A percentile compares a stretch with the other conserved stretches of the same genome.
phyloP scores from a whole-genome alignment of 2,797 vertebrate genomes.

The Ciconia nigra region DNA sequence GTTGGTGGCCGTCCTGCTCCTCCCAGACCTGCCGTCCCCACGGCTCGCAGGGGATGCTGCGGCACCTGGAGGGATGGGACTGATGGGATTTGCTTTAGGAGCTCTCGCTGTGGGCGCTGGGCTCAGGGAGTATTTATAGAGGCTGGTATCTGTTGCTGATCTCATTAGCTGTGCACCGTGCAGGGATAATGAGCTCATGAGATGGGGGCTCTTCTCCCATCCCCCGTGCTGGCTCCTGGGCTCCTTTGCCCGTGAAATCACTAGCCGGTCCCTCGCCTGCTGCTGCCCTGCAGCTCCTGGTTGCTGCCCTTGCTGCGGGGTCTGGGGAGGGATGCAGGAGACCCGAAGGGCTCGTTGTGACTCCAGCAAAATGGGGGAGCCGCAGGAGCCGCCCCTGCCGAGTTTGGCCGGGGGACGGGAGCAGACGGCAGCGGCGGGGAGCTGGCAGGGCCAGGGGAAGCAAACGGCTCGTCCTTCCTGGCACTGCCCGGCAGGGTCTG shows the following conservation, averaged over 20 bases:
- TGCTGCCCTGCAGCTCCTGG: not conserved
- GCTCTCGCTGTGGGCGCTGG: not conserved
- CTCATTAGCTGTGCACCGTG: not conserved
- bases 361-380: not conserved
- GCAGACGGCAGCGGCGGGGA: not conserved
- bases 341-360: not conserved
- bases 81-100: not conserved
- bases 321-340: not conserved
- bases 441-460: not conserved
- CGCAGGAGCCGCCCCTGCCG: not conserved
- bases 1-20: not conserved
- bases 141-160: not conserved
- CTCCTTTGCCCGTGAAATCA: not conserved
- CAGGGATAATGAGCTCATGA: not conserved
- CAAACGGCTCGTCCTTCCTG: not conserved
- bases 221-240: not conserved
- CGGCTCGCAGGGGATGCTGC: accelerated
- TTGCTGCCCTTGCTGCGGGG: not conserved
- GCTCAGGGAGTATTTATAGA: not conserved
- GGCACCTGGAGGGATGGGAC: not conserved
- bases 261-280: too few relatives aligned
- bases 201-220: not conserved
- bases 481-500: not conserved
- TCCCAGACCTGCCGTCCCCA: accelerated
- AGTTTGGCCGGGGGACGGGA: not conserved